Evolutionary conservation across 2,797 vertebrate genomes (phyloP).

Genomic region (Numenius phaeopus): DNA sequence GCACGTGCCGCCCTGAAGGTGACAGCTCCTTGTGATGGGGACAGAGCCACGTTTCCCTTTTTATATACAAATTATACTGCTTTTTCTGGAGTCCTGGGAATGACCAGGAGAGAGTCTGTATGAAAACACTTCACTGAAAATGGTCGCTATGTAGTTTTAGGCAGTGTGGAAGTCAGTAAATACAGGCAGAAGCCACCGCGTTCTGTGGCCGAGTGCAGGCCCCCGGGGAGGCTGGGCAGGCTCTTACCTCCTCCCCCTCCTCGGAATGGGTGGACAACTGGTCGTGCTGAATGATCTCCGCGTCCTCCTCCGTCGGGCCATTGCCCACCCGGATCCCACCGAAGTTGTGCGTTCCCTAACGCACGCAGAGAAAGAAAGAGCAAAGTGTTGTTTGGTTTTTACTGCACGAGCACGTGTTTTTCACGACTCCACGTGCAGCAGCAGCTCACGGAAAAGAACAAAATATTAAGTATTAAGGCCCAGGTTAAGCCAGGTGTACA

Average conservation of each 20-base stretch:
- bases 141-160: background rate
- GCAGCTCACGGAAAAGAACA: conserved; percentile 27
- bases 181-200: background rate
- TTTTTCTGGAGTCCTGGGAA: background rate
- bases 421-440: conserved; percentile 51
- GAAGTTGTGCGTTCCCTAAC: conserved; percentile 94
- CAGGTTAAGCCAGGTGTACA: conserved; percentile 22
- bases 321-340: conserved; percentile 96
- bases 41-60: background rate
- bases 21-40: background rate
- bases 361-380: conserved; percentile 77
- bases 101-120: background rate
- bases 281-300: conserved; percentile 98
- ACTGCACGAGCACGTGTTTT: background rate
- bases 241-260: conserved; percentile 94
- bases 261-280: conserved; percentile 93
- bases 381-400: conserved; percentile 71
- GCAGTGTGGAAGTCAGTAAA: background rate
- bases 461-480: conserved; percentile 1
- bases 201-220: background rate
- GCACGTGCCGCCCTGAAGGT: background rate
- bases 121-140: background rate
- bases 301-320: conserved; percentile 96
- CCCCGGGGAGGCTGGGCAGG: background rate
- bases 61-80: background rate